Evolutionary conservation across 2,888 invertebrate genomes (phyloP), one percentile per base, ranked within the genome.

Genomic region (Trachelus troglodyta): DNA sequence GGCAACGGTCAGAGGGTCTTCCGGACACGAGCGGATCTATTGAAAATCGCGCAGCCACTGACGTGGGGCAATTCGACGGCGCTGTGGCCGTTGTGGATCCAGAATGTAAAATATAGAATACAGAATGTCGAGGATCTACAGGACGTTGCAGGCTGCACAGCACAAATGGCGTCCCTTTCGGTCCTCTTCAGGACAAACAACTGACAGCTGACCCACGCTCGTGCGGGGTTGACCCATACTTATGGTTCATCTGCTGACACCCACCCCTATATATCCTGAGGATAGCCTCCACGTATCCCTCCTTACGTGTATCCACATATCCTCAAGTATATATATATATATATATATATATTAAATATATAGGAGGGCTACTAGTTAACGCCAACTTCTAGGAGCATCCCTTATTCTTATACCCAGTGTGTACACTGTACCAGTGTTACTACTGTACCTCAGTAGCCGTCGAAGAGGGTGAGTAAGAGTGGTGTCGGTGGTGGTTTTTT

Each of bases 161-260:
- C 83, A 84, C 87, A 87, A 88, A 89, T 85, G 87, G 81, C 79
- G 76, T 78, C 83, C 56, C 56, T 85, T 82, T 83, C 85, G 79
- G 77, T 82, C 76, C 79, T 78, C 71, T 71, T 77, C 77, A 87
- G 88, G 89, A 90, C 90, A 90, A 90, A 90, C 89, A 90, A 88
- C 89, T 87, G 90, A 89, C 91, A 91, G 91, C 91, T 91, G 91
- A 91, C 91, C 91, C 89, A 88, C 88, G 88, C 86, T 88, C 89
- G 89, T 88, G 89, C 88, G 82, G 83, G 85, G 86, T 88, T 91
- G 91, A 90, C 90, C 91, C 87, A 87, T 86, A 89, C 90, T 89
- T 88, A 88, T 85, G 90, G 88, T 88, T 91, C 90, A 90, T 90
- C 90, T 90, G 90, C 90, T 88, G 85, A 89, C 88, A 87, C 86